phyloP scores from a whole-genome alignment of 2,888 invertebrate species.

The Pollenia griseotomentosa region DNA sequence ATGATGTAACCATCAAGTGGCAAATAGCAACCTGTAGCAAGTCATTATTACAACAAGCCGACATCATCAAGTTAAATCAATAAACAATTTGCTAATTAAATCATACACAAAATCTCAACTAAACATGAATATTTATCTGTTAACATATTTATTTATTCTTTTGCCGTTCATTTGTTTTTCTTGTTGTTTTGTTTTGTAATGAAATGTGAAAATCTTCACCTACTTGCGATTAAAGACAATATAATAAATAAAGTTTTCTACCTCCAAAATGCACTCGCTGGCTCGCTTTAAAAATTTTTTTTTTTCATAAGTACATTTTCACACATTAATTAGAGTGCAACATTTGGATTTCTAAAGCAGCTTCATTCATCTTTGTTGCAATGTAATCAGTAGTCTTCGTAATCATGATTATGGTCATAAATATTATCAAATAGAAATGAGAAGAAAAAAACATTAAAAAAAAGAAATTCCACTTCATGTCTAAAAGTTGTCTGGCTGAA shows the following conservation, averaged over 20 bases:
- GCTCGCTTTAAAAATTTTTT: constrained; percentile 9
- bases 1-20: constrained; percentile 37
- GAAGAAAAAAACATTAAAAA: background rate
- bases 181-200: constrained; percentile 33
- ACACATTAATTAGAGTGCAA: constrained; percentile 72
- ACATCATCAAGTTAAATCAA: constrained; percentile 49
- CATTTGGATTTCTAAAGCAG: constrained; percentile 46
- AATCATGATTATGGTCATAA: constrained; percentile 23
- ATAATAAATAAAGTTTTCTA: constrained; percentile 3
- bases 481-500: no score
- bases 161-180: constrained; percentile 1
- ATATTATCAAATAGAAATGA: constrained; percentile 35
- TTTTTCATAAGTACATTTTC: constrained; percentile 51
- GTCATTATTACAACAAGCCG: constrained; percentile 22
- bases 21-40: background rate
- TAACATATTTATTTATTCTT: background rate
- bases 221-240: constrained; percentile 35
- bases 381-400: constrained; percentile 16
- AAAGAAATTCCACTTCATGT: no score
- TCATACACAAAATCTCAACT: constrained; percentile 39
- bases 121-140: constrained; percentile 41
- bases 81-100: constrained; percentile 53
- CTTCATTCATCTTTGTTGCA: background rate
- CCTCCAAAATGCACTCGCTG: background rate
- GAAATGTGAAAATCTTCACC: constrained; percentile 64